phyloP scores from a whole-genome alignment of 2,113 vertebrate genomes.

The Channa argus region DNA sequence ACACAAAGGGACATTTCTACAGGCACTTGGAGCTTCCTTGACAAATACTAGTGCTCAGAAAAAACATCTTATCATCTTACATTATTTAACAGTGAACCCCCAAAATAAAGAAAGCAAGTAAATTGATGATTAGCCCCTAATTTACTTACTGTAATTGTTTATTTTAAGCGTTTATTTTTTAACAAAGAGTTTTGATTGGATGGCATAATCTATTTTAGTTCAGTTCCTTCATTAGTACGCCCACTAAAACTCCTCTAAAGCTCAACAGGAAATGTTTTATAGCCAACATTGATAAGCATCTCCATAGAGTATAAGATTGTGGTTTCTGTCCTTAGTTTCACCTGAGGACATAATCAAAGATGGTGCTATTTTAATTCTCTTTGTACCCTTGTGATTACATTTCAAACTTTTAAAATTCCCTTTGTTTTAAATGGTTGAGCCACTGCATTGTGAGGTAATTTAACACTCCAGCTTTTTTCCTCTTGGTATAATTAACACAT shows the following conservation, averaged over 20 bases:
- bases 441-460: slow-evolving; percentile 65
- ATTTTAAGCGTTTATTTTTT: slow-evolving; percentile 13
- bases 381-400: slow-evolving; percentile 48
- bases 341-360: slow-evolving; percentile 50
- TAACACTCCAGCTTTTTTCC: slow-evolving; percentile 66
- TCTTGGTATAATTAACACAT: slow-evolving; percentile 68
- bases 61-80: slow-evolving; percentile 18
- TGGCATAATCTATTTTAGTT: slow-evolving; percentile 32
- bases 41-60: background rate
- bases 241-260: slow-evolving; percentile 5
- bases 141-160: slow-evolving; percentile 38
- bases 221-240: slow-evolving; percentile 14
- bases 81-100: background rate
- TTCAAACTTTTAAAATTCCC: slow-evolving; percentile 49
- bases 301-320: slow-evolving; percentile 16
- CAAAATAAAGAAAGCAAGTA: slow-evolving; percentile 30
- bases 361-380: slow-evolving; percentile 44
- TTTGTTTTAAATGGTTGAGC: slow-evolving; percentile 50
- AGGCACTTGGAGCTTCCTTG: background rate
- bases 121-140: slow-evolving; percentile 37
- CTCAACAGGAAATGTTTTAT: slow-evolving; percentile 33
- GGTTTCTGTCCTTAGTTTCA: slow-evolving; percentile 41
- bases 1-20: slow-evolving; percentile 6
- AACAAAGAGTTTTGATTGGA: slow-evolving; percentile 45
- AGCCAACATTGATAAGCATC: slow-evolving; percentile 37